Percentiles rank a stretch among this genome's conserved stretches.
phyloP scores from a whole-genome alignment of 2,113 vertebrate genomes.

The Stictonetta naevosa region DNA sequence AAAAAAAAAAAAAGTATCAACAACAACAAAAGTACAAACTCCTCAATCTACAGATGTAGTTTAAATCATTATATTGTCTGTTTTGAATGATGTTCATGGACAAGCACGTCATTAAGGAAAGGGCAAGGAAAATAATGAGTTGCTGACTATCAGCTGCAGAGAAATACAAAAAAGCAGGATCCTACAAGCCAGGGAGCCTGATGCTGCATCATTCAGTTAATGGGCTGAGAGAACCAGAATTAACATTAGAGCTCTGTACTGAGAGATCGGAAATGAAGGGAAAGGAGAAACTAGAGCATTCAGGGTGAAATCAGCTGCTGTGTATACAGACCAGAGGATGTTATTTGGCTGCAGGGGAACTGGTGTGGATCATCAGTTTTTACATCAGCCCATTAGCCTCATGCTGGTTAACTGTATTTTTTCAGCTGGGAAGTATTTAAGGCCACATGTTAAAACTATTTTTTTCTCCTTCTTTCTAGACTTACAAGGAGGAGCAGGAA shows the following conservation, averaged over 20 bases:
- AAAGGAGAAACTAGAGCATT: conserved; percentile 26
- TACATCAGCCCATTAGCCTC: conserved; percentile 45
- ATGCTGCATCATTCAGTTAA: conserved; percentile 7
- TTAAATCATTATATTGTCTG: neutral
- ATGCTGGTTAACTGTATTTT: conserved; percentile 50
- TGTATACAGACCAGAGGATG: neutral
- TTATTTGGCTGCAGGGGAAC: neutral
- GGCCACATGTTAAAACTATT: conserved; percentile 14
- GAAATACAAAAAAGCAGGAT: neutral
- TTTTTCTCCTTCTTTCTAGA: conserved; percentile 27
- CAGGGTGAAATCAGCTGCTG: conserved; percentile 5
- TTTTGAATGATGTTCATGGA: neutral
- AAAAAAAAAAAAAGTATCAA: neutral
- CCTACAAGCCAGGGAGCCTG: neutral
- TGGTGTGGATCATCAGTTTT: conserved; percentile 45
- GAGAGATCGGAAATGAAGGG: neutral
- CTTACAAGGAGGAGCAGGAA: conserved; percentile 37
- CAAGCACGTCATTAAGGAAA: conserved; percentile 34
- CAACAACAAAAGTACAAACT: neutral
- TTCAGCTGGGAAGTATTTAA: conserved; percentile 49
- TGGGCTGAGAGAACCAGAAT: conserved; percentile 21
- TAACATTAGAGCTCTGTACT: neutral
- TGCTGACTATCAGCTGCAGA: neutral
- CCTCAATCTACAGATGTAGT: neutral
- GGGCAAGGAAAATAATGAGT: conserved; percentile 52